Evolutionary conservation across 2,113 vertebrate genomes (phyloP), one percentile per base, ranked within the genome.

Genomic region (Dunckerocampus dactyliophorus): DNA sequence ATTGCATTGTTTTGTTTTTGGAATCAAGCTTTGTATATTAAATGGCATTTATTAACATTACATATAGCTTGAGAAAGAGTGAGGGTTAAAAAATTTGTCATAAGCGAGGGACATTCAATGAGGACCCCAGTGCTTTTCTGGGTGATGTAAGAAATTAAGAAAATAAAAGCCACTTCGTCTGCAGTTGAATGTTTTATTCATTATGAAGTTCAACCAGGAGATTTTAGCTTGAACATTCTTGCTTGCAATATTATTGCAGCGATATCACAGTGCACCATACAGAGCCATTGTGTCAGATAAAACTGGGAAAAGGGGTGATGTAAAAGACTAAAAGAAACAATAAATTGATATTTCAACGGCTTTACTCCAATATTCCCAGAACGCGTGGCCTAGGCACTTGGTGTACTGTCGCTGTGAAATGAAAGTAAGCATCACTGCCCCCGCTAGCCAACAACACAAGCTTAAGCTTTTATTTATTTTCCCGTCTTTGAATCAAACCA

Each of bases 1-100:
- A 13, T 4, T 31, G 31, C 31, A 13, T 4, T 31, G 31, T 8
- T 21, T 21, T 9, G 34, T 55, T 37, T 55, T 55, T 39, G 2
- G 0, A 19, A 37, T 55, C 31, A 14, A 79, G 39, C 13, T 43
- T 84, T 86, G 81, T 86, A 86, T 82, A 84, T 84, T 74, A 82
- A 87, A 76, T 84, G 81, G 72, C 87, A 85, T 87, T 88, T 85
- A 84, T 74, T 82, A 87, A 81, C 82, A 82, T 76, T 77, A 69
- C 79, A 68, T 80, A 85, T 86, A 83, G 76, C 77, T 85, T 87
- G 74, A 88, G 81, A 74, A 79, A 85, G 76, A 67, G 72, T 76
- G 69, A 55, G 17, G 47, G 79, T 71, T 34, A 34, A 34, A 82
- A 73, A n/a, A 19, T 24, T 47, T 7, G 52, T 19, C 17, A 12